Conservation (phyloP, 1,140 invertebrate genomes). For the Spodoptera litura region DNA sequence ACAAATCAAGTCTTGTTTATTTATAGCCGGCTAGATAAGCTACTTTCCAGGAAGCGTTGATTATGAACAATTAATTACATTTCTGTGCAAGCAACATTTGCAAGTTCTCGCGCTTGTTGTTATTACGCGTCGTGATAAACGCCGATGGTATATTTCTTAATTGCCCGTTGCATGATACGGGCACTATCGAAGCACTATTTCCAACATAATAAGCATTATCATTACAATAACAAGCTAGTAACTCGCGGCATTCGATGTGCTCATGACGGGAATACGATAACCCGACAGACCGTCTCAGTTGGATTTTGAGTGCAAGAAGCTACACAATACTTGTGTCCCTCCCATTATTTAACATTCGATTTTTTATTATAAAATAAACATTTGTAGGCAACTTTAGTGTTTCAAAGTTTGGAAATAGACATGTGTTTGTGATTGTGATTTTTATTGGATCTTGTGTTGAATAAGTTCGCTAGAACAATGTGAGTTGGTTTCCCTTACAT, state of each 20-base stretch:
- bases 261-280: slow-evolving; percentile 64
- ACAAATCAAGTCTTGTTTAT: slow-evolving; percentile 35
- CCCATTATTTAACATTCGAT: background rate
- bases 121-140: slow-evolving; percentile 42
- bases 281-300: slow-evolving; percentile 57
- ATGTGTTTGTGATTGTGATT: slow-evolving; percentile 41
- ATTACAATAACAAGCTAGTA: slow-evolving; percentile 83
- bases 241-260: slow-evolving; percentile 66
- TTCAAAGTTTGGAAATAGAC: background rate
- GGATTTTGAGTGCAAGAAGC: slow-evolving; percentile 53
- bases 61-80: slow-evolving; percentile 56
- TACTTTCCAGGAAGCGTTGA: slow-evolving; percentile 65
- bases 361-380: background rate
- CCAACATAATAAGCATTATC: slow-evolving; percentile 85
- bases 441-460: background rate
- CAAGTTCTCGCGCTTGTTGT: slow-evolving; percentile 63
- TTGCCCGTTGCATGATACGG: slow-evolving; percentile 81
- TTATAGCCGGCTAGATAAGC: slow-evolving; percentile 27
- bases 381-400: background rate
- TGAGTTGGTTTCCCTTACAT: slow-evolving; percentile 28
- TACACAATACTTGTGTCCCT: slow-evolving; percentile 40
- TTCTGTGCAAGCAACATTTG: slow-evolving; percentile 58
- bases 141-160: slow-evolving; percentile 78
- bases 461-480: slow-evolving; percentile 20
- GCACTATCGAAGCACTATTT: slow-evolving; percentile 80